Percentiles rank a stretch among this genome's conserved stretches.
These are phyloP conservation scores for Lucinisca nassula DNA, from an alignment of 2,888 invertebrate species.

Conservation along the genomic window DNA sequence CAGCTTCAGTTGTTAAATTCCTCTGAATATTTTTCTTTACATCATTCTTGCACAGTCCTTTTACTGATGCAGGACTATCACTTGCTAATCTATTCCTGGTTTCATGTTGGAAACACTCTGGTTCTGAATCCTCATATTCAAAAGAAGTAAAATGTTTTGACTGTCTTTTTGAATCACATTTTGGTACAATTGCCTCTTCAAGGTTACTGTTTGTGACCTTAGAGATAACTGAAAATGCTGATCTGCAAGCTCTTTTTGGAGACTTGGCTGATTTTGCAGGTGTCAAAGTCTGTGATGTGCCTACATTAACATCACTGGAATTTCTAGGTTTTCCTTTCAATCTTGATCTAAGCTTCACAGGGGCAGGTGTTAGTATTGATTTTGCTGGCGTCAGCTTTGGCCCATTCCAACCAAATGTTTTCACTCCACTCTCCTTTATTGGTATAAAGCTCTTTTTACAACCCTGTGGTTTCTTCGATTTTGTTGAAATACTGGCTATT, in stretches of 20 bases:
- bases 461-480: not conserved
- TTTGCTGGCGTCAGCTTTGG: slow-evolving; percentile 40
- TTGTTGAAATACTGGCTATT: not conserved
- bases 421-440: not conserved
- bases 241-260: not conserved
- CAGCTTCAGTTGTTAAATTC: no score
- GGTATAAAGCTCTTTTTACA: not conserved
- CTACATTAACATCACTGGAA: not conserved
- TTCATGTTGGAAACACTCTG: slow-evolving; percentile 63
- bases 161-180: not conserved
- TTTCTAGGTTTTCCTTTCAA: slow-evolving; percentile 23
- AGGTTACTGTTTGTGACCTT: not conserved
- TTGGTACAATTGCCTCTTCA: not conserved
- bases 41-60: not conserved
- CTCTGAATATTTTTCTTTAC: no score
- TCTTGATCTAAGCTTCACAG: slow-evolving; percentile 10
- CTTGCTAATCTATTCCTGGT: not conserved
- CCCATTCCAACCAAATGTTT: not conserved
- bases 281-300: not conserved
- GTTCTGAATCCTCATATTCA: slow-evolving; percentile 65
- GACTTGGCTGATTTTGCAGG: not conserved
- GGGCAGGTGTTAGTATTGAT: slow-evolving; percentile 51
- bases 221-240: not conserved
- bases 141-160: slow-evolving; percentile 22
- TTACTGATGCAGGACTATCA: not conserved